A percentile compares a stretch with the other conserved stretches of the same genome.
Conservation (phyloP, 2,888 invertebrate species). For the Petrophora chlorosata region DNA sequence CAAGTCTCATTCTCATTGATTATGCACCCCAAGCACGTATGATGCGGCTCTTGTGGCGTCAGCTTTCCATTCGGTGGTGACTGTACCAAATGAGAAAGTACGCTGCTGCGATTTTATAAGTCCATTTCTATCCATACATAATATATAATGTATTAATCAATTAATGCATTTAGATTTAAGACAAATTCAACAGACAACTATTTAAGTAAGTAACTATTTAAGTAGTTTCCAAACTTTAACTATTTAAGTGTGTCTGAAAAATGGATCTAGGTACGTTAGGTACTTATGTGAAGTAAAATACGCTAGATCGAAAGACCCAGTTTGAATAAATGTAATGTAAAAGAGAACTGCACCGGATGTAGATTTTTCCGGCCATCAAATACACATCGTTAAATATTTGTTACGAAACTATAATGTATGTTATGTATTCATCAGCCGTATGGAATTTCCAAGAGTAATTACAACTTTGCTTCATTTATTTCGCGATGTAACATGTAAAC, state of each 20-base stretch:
- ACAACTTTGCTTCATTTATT: too few species aligned
- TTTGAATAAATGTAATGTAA: neutral
- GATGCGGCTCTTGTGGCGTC: slow-evolving; percentile 9
- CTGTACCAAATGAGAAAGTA: slow-evolving; percentile 36
- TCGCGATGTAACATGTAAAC: too few species aligned
- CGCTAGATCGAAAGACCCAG: too few species aligned
- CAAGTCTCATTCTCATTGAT: too few species aligned
- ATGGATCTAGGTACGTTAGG: too few species aligned
- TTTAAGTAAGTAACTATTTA: too few species aligned
- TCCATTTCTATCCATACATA: slow-evolving; percentile 1
- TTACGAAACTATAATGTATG: slow-evolving; percentile 25
- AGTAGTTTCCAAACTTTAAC: too few species aligned
- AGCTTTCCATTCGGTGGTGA: slow-evolving; percentile 29
- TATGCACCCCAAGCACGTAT: slow-evolving; percentile 51
- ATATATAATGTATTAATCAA: too few species aligned
- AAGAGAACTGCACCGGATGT: slow-evolving; percentile 9
- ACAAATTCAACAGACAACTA: too few species aligned
- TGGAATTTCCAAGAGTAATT: neutral
- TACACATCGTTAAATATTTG: slow-evolving; percentile 12
- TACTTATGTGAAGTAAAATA: too few species aligned
- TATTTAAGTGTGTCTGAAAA: too few species aligned
- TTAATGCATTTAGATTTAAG: too few species aligned
- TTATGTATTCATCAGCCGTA: neutral
- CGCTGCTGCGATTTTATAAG: neutral
- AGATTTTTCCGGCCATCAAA: slow-evolving; percentile 15